Evolutionary conservation across 2,797 vertebrate genomes (phyloP).

Genomic region (Netta rufina): DNA sequence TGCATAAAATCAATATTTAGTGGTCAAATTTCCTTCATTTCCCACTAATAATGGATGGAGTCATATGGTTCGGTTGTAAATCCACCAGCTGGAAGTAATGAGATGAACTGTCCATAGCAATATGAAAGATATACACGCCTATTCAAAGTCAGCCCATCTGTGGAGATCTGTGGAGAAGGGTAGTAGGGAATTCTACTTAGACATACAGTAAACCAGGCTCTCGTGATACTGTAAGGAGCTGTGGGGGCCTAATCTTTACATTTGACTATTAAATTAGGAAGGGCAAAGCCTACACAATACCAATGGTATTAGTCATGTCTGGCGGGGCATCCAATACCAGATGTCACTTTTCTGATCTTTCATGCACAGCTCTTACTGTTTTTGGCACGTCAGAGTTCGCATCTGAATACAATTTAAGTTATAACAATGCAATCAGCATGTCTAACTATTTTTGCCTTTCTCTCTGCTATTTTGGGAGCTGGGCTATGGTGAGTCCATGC

Average conservation of each 20-base stretch:
- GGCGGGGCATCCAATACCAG: slow-evolving; percentile 80
- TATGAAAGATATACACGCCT: slow-evolving; percentile 45
- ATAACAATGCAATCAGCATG: slow-evolving; percentile 79
- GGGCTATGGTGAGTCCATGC: slow-evolving; percentile 34
- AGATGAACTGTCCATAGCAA: slow-evolving; percentile 47
- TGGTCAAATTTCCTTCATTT: background rate
- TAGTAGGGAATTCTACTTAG: slow-evolving; percentile 32
- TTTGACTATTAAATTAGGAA: slow-evolving; percentile 80
- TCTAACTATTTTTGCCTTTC: slow-evolving; percentile 72
- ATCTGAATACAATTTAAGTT: slow-evolving; percentile 82
- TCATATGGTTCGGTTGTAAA: slow-evolving; percentile 43
- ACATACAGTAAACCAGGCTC: slow-evolving; percentile 49
- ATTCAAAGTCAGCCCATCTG: slow-evolving; percentile 58
- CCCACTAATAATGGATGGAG: slow-evolving; percentile 13
- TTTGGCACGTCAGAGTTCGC: slow-evolving; percentile 77
- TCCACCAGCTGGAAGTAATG: slow-evolving; percentile 54
- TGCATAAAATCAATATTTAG: slow-evolving; percentile 44
- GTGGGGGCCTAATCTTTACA: slow-evolving; percentile 63
- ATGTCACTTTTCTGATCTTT: slow-evolving; percentile 82
- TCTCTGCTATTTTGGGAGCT: slow-evolving; percentile 70
- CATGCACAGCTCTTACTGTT: slow-evolving; percentile 71
- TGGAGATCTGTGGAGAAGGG: slow-evolving; percentile 36
- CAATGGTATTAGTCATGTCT: slow-evolving; percentile 83
- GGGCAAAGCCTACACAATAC: slow-evolving; percentile 80
- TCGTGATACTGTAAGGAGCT: slow-evolving; percentile 27